A percentile compares a stretch with the other conserved stretches of the same genome.
These are phyloP conservation scores for Lithosia quadra DNA, from an alignment of 2,888 invertebrate genomes.

Conservation along the genomic window DNA sequence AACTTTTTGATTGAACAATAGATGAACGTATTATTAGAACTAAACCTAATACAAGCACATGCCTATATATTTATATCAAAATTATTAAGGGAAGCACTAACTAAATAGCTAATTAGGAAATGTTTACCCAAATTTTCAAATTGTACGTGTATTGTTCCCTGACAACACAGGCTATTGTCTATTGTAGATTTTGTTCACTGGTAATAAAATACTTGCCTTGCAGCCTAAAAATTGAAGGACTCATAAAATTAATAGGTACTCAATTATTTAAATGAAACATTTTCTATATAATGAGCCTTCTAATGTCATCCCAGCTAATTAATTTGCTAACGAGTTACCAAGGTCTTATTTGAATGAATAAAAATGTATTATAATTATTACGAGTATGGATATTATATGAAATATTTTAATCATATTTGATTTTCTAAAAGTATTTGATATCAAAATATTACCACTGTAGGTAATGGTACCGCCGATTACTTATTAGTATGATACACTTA, in stretches of 20 bases:
- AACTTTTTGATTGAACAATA: slow-evolving; percentile 43
- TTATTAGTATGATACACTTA: no score
- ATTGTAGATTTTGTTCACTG: no score
- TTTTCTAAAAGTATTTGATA: not conserved
- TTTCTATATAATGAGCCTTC: not conserved
- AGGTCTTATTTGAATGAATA: not conserved
- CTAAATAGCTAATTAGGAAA: no score
- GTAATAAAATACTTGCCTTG: no score
- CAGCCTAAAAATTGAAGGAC: no score
- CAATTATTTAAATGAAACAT: not conserved
- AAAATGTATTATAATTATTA: no score
- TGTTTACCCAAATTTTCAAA: no score
- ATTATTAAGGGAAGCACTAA: not conserved
- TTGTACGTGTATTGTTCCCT: no score
- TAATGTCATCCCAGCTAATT: not conserved
- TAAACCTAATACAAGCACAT: not conserved
- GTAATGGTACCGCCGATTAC: no score
- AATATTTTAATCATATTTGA: not conserved
- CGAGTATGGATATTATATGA: not conserved
- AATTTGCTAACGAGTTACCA: not conserved
- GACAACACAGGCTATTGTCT: no score
- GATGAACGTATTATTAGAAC: not conserved
- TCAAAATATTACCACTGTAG: not conserved
- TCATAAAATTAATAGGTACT: not conserved
- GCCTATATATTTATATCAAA: not conserved